Conservation (phyloP, 2,888 invertebrate species). For the Melipona bicolor region DNA sequence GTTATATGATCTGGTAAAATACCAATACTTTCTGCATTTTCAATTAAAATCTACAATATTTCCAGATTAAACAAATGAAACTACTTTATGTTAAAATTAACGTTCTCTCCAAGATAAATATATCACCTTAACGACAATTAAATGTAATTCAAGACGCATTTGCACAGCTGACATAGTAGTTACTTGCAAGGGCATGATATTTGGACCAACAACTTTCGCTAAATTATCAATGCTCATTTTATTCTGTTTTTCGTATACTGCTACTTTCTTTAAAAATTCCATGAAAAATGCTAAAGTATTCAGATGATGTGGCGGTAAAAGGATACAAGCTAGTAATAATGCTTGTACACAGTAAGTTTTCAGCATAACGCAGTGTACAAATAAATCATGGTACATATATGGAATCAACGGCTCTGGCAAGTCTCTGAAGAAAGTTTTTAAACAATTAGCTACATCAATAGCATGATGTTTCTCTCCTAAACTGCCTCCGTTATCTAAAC, state of each 20-base stretch:
- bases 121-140: constrained; percentile 88
- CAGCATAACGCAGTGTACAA: constrained; percentile 88
- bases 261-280: constrained; percentile 91
- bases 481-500: constrained; percentile 89
- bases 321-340: constrained; percentile 88
- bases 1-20: constrained; percentile 87
- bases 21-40: constrained; percentile 91
- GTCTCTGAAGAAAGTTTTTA: constrained; percentile 94
- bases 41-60: constrained; percentile 88
- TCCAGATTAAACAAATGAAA: neutral
- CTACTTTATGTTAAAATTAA: neutral
- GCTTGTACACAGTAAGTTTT: constrained; percentile 87
- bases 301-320: constrained; percentile 91
- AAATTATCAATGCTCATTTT: constrained; percentile 94
- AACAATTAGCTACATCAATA: constrained; percentile 93
- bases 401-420: constrained; percentile 94
- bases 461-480: constrained; percentile 90
- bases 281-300: constrained; percentile 93
- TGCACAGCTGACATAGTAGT: constrained; percentile 86
- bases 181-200: constrained; percentile 92
- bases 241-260: constrained; percentile 89
- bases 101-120: constrained; percentile 10
- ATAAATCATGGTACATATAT: constrained; percentile 89
- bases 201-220: constrained; percentile 94
- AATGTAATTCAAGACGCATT: constrained; percentile 88